A percentile compares a stretch with the other conserved stretches of the same genome.
Evolutionary conservation across 1,140 invertebrate genomes (phyloP).

Genomic region (Diploscapter pachys): DNA sequence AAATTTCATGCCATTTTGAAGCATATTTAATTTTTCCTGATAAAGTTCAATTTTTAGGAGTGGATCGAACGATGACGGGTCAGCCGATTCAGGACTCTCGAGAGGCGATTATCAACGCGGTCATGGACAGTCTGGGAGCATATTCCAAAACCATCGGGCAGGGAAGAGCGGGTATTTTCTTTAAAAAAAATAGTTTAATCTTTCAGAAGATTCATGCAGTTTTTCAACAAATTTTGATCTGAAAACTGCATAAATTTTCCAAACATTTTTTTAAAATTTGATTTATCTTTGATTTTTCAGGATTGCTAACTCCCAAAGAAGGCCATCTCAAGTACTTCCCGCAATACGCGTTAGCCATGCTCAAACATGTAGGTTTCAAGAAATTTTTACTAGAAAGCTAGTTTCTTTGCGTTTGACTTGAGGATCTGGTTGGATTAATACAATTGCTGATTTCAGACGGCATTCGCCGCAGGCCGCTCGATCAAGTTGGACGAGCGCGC

Average conservation of each 20-base stretch:
- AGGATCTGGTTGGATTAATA: too few species aligned
- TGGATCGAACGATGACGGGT: conserved; percentile 80
- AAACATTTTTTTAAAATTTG: too few species aligned
- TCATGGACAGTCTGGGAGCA: conserved; percentile 80
- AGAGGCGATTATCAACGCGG: conserved; percentile 92
- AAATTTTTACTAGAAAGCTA: too few species aligned
- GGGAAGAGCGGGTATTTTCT: conserved; percentile 65
- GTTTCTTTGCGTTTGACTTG: too few species aligned
- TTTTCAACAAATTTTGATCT: too few species aligned
- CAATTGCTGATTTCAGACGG: conserved; percentile 34
- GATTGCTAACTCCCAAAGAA: conserved; percentile 59
- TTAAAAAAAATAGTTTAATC: too few species aligned
- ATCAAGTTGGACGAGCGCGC: conserved; percentile 88
- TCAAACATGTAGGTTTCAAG: conserved; percentile 76
- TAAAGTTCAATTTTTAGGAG: conserved; percentile 67
- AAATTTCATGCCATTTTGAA: too few species aligned
- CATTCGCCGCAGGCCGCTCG: conserved; percentile 67
- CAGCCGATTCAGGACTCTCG: conserved; percentile 80
- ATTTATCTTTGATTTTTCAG: neutral
- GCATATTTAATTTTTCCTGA: too few species aligned
- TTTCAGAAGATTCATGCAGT: too few species aligned
- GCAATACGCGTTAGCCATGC: conserved; percentile 80
- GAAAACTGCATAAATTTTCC: too few species aligned
- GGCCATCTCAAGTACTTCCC: conserved; percentile 73
- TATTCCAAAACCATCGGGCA: conserved; percentile 66